Evolutionary conservation across 2,113 vertebrate species (phyloP).

Genomic region (Apeltes quadracus): DNA sequence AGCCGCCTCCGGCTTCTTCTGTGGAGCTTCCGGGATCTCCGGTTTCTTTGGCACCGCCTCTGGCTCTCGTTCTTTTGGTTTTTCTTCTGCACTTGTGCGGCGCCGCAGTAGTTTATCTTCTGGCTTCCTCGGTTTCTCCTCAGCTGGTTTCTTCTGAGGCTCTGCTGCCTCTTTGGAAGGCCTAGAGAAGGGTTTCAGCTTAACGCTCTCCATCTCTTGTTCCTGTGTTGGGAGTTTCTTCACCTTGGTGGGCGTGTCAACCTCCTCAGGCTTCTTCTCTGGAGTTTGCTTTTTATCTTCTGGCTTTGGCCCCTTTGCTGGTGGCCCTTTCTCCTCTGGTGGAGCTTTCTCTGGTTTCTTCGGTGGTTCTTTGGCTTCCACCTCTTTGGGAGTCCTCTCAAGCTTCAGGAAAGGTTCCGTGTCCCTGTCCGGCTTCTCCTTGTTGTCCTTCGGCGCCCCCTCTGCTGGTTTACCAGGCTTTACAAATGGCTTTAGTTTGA

Average conservation of each 20-base stretch:
- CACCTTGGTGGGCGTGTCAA: slow-evolving; percentile 62
- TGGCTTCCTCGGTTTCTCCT: slow-evolving; percentile 68
- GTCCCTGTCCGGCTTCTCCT: slow-evolving; percentile 76
- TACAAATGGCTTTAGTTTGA: slow-evolving; percentile 81
- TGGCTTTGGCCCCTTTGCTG: slow-evolving; percentile 52
- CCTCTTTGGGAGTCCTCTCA: slow-evolving; percentile 58
- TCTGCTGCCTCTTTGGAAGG: slow-evolving; percentile 80
- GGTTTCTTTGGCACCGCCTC: slow-evolving; percentile 49
- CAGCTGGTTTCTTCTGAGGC: slow-evolving; percentile 73
- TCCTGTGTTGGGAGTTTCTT: slow-evolving; percentile 74
- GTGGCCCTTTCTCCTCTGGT: slow-evolving; percentile 49
- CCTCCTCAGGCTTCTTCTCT: slow-evolving; percentile 67
- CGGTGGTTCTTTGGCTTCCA: slow-evolving; percentile 63
- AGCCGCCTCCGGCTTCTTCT: slow-evolving; percentile 68
- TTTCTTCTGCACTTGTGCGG: slow-evolving; percentile 52
- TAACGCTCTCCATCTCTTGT: slow-evolving; percentile 66
- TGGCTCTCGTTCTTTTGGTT: slow-evolving; percentile 55
- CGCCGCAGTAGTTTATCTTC: slow-evolving; percentile 37
- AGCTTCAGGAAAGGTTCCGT: slow-evolving; percentile 61
- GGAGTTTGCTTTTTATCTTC: slow-evolving; percentile 54
- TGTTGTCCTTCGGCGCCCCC: slow-evolving; percentile 77
- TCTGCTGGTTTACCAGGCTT: slow-evolving; percentile 66
- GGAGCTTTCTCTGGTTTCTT: slow-evolving; percentile 62
- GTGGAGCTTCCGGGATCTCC: slow-evolving; percentile 73
- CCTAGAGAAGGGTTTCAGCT: slow-evolving; percentile 75